A percentile compares a stretch with the other conserved stretches of the same genome.
Evolutionary conservation across 2,888 invertebrate species (phyloP).

Genomic region (Liposcelis brunnea): DNA sequence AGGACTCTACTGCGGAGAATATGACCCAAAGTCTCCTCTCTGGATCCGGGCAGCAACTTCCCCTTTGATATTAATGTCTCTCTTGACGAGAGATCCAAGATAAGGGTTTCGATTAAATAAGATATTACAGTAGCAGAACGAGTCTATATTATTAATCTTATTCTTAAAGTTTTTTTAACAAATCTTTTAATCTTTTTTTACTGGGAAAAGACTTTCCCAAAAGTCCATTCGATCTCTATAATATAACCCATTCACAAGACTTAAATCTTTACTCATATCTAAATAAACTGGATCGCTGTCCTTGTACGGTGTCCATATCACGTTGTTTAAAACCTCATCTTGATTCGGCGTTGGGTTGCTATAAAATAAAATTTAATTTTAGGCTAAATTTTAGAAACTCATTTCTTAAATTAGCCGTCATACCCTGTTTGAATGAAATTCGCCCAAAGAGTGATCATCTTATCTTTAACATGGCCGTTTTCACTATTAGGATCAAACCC

Average conservation of each 20-base stretch:
- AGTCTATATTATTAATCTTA: too few species aligned
- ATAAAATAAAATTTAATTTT: constrained; percentile 18
- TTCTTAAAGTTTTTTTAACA: neutral
- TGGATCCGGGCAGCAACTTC: too few species aligned
- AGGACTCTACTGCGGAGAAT: too few species aligned
- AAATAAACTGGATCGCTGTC: constrained; percentile 23
- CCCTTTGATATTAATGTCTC: too few species aligned
- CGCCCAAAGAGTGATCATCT: constrained; percentile 27
- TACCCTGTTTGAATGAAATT: constrained; percentile 25
- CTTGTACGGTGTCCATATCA: constrained; percentile 27
- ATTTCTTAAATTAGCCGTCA: too few species aligned
- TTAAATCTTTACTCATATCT: constrained; percentile 25
- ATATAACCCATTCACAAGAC: constrained; percentile 25
- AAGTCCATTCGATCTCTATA: constrained; percentile 26
- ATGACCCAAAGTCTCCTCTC: too few species aligned
- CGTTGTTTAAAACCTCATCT: constrained; percentile 20
- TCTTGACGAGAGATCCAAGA: too few species aligned
- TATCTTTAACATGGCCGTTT: constrained; percentile 27
- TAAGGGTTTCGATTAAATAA: too few species aligned
- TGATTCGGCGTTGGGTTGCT: constrained; percentile 32
- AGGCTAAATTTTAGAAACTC: too few species aligned
- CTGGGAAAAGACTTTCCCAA: constrained; percentile 24
- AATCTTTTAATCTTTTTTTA: constrained; percentile 1
- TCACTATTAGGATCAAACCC: constrained; percentile 27
- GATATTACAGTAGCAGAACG: too few species aligned